Evolutionary conservation across 2,888 invertebrate genomes (phyloP).

Genomic region (Diarsia rubi): DNA sequence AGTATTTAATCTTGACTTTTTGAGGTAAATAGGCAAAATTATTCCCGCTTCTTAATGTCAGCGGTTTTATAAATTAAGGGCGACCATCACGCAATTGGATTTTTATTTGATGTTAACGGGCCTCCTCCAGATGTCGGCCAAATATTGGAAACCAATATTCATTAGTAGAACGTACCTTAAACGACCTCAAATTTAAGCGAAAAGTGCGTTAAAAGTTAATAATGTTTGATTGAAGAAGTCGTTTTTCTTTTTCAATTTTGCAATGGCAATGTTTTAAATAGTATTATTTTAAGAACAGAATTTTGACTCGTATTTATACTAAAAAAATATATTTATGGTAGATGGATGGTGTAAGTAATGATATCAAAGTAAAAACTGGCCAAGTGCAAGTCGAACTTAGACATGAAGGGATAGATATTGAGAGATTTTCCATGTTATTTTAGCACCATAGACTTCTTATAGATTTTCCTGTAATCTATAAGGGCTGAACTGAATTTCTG

Average conservation of each 20-base stretch:
- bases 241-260: not conserved
- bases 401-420: too few relatives aligned
- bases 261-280: not conserved
- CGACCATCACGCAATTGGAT: slow-evolving; percentile 59
- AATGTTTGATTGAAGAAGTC: slow-evolving; percentile 14
- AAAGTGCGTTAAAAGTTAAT: slow-evolving; percentile 23
- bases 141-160: slow-evolving; percentile 58
- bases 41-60: slow-evolving; percentile 52
- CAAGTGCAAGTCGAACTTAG: too few relatives aligned
- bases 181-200: slow-evolving; percentile 22
- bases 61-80: slow-evolving; percentile 53
- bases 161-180: slow-evolving; percentile 32
- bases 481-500: too few relatives aligned
- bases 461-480: too few relatives aligned
- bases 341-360: not conserved
- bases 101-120: slow-evolving; percentile 62
- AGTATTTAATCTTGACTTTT: slow-evolving; percentile 27
- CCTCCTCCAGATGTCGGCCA: slow-evolving; percentile 42
- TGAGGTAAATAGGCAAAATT: slow-evolving; percentile 42
- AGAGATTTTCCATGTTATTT: too few relatives aligned
- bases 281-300: not conserved
- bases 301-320: not conserved
- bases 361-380: too few relatives aligned
- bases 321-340: not conserved
- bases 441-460: too few relatives aligned